Evolutionary conservation across 2,888 invertebrate genomes (phyloP), one percentile per base, ranked within the genome.

Genomic region (Andrena trimmerana): DNA sequence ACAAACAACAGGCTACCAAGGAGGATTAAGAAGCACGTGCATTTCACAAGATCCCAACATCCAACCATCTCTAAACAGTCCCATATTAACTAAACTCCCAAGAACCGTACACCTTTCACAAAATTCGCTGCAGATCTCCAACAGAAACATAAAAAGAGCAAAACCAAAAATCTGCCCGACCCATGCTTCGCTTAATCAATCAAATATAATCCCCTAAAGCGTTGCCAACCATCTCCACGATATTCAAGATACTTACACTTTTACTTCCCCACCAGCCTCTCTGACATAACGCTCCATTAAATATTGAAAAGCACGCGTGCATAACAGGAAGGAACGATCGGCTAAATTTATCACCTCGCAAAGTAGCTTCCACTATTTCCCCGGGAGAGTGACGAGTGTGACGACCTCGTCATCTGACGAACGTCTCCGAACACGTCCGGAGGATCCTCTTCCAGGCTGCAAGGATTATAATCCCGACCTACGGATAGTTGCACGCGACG

Each of bases 401-500:
- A 4, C 24, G 57, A 2, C 52, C 52, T 57, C 57, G 24, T 57
- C 57, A 57, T 27, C 42, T 16, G 16, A 16, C 16, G 42, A 42
- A 42, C 42, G 5, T 42, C 27, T 10, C 10, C 24, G 1, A 2
- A 24, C 13, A 10, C 10, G 0, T 27, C 10, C 57, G 24, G 10
- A 10, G 2, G 10, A 24, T 24, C 57, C 27, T 57, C 57, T 10
- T 10, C 13, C 27, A 5, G 8, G 7, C 42, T 5, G 4, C 10
- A 5, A 0, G 7, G 20, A 54, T 27, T 33, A 65, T 2, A 59
- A 29, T 65, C 59, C 79, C 52, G 79, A 70, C 79, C 79, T 80
- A 80, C 42, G 42, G 8, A 24, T 33, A 27, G 50, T 24, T 57
- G 27, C 62, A 10, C 42, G n/a, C 33, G 20, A 66, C n/a, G 7